phyloP scores from a whole-genome alignment of 37 sponge, comb jelly and placozoan genomes.

The Mnemiopsis leidyi region DNA sequence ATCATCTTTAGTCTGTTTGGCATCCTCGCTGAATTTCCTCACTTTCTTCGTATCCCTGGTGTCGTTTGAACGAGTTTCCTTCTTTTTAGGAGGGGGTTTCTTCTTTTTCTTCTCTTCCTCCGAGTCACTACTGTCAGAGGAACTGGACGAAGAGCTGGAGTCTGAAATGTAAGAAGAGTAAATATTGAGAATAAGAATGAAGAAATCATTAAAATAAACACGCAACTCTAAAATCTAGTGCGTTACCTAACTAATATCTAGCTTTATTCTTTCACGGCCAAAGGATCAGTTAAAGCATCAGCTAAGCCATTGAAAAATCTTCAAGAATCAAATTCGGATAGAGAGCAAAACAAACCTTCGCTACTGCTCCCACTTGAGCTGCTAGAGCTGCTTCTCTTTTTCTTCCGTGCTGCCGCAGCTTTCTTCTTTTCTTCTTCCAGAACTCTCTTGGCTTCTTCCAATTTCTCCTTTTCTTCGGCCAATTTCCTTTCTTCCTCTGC shows the following conservation, averaged over 20 bases:
- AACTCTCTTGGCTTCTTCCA: slow-evolving; percentile 3
- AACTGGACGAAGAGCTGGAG: not conserved
- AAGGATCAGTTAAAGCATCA: no score
- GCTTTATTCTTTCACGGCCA: no score
- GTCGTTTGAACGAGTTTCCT: not conserved
- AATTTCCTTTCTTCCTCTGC: not conserved
- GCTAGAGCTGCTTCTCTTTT: not conserved
- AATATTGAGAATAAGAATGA: no score
- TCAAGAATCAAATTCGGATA: not conserved
- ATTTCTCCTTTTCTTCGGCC: not conserved
- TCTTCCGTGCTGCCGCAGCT: not conserved
- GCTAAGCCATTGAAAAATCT: no score
- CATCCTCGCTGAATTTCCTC: not conserved
- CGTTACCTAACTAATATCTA: no score
- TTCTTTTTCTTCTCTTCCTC: not conserved
- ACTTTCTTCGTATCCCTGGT: not conserved
- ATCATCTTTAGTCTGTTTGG: not conserved
- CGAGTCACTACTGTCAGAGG: not conserved
- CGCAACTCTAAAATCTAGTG: no score
- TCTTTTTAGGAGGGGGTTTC: not conserved
- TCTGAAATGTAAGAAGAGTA: no score
- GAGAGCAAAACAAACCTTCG: not conserved
- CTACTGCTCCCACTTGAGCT: slow-evolving; percentile 27
- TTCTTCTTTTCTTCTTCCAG: slow-evolving; percentile 47
- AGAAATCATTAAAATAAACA: no score